Evolutionary conservation across 2,888 invertebrate species (phyloP), one percentile per base, ranked within the genome.

Genomic region (Andrena camellia): DNA sequence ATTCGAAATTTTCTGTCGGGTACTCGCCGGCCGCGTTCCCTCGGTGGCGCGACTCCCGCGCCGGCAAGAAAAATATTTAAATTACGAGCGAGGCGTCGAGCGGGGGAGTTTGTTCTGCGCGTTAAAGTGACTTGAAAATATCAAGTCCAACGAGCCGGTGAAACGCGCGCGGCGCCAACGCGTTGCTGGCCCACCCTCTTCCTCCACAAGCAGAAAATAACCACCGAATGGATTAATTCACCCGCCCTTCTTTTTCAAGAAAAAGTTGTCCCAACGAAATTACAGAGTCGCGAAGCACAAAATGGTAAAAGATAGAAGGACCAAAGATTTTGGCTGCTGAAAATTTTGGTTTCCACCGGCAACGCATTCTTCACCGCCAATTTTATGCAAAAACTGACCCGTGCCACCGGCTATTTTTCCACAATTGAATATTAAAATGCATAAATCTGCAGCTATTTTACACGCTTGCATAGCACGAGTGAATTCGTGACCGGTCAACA

Each of bases 21-120:
- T 26, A 60, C 35, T 5, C 29, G 10, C 13, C 20, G 42, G 42
- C 23, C 54, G 54, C 57, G 57, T 13, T 26, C 26, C 57, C 57
- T 23, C 57, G 57, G 23, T 57, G 57, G n/a, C 8, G 31, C 42
- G 54, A 13, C 13, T 23, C 10, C 10, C 64, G 52, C 31, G 48
- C 26, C 26, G 26, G 33, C 66, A 62, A 73, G 79, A 81, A 81
- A 81, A 81, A 81, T 81, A 81, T 81, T 81, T 79, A 81, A 79
- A 81, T 81, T 63, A 67, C 80, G 67, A 59, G 71, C 33, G 33
- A 52, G 35, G 29, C 62, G 62, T 10, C 26, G 13, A 29, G 17
- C 20, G 52, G 42, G 13, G 29, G 42, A 62, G 67, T 74, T 67
- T 78, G 74, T 67, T 63, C 67, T 60, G 42, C 23, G 74, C 78